Conservation (phyloP, 2,113 vertebrate species). For the Antigone vipio region DNA sequence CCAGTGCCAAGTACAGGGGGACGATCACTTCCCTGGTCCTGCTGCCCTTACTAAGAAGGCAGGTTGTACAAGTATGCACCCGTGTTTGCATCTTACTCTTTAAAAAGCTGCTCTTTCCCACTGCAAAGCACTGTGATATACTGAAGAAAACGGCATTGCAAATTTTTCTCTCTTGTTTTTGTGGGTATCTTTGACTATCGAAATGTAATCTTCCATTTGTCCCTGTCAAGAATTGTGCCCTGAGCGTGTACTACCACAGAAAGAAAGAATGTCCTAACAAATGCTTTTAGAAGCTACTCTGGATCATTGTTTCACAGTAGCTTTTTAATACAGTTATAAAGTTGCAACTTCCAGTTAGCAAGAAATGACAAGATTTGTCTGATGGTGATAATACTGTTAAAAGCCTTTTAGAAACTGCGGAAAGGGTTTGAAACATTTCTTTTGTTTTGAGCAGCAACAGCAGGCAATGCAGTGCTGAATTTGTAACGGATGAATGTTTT, state of each 20-base stretch:
- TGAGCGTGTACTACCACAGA: background rate
- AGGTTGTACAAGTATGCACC: background rate
- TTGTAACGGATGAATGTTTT: background rate
- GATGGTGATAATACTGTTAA: background rate
- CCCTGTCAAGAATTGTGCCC: background rate
- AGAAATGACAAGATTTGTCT: background rate
- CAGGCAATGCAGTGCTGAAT: background rate
- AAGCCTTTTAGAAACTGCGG: background rate
- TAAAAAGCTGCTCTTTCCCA: background rate
- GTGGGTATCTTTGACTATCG: background rate
- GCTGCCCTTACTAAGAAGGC: background rate
- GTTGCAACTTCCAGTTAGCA: constrained; percentile 6
- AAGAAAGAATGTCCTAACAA: constrained; percentile 12
- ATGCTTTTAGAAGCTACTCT: background rate
- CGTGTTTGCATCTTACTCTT: background rate
- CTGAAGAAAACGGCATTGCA: background rate
- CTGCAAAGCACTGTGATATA: background rate
- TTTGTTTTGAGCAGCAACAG: background rate
- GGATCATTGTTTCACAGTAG: background rate
- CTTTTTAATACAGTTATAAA: constrained; percentile 42
- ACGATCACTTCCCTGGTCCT: background rate
- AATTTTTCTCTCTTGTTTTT: background rate
- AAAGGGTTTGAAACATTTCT: background rate
- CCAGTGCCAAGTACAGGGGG: too few relatives aligned
- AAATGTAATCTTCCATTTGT: background rate